Conservation (phyloP, 2,113 vertebrate species). For the Chamaetylas fuelleborni region DNA sequence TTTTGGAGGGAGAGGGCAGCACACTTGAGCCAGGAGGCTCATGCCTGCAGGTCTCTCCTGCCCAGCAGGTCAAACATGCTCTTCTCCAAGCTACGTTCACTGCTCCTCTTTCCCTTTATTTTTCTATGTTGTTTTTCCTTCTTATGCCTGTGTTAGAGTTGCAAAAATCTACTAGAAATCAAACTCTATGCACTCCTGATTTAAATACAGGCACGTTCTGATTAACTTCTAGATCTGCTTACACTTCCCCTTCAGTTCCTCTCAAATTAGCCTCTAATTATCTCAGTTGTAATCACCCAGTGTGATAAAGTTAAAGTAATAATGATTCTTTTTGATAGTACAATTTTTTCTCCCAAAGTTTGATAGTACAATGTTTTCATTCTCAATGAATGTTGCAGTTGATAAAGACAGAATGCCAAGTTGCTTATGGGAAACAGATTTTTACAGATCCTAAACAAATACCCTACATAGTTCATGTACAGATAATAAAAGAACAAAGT, state of each 20-base stretch:
- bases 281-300: constrained; percentile 43
- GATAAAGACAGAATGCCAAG: constrained; percentile 47
- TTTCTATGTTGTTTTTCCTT: neutral
- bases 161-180: neutral
- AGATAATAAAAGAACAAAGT: constrained; percentile 57
- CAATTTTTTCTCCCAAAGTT: constrained; percentile 34
- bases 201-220: neutral
- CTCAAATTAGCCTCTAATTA: constrained; percentile 40
- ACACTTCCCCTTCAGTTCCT: neutral
- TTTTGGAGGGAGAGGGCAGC: neutral
- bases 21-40: neutral
- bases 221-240: neutral
- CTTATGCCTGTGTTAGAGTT: neutral
- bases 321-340: constrained; percentile 52
- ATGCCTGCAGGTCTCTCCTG: rapidly evolving
- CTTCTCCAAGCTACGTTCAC: rapidly evolving
- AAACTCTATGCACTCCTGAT: neutral
- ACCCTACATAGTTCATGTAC: constrained; percentile 29
- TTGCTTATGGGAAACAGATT: constrained; percentile 67
- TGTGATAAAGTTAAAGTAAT: constrained; percentile 56
- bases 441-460: constrained; percentile 46
- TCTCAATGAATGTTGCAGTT: constrained; percentile 38
- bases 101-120: neutral
- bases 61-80: neutral
- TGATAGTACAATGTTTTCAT: constrained; percentile 52